A percentile compares a stretch with the other conserved stretches of the same genome.
These are phyloP conservation scores for Orthosia gothica DNA, from an alignment of 2,888 invertebrate species.

Conservation along the genomic window DNA sequence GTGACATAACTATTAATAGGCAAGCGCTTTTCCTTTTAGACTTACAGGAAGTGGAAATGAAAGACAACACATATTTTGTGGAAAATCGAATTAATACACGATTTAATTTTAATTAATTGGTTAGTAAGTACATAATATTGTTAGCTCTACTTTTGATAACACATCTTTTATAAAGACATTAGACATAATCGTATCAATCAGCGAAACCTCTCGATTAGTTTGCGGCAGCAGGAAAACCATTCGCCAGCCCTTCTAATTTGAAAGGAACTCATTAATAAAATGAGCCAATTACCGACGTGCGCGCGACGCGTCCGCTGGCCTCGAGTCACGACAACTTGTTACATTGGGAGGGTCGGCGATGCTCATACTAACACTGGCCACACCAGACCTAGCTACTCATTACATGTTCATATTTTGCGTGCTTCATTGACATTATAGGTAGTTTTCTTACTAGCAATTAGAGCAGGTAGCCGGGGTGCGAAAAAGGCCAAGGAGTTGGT, in stretches of 20 bases:
- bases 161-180: not conserved
- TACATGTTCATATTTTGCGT: slow-evolving; percentile 3
- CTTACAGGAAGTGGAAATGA: too few species aligned
- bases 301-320: not conserved
- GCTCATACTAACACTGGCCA: not conserved
- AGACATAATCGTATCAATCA: slow-evolving; percentile 8
- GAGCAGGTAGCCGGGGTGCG: too few species aligned
- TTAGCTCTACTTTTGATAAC: not conserved
- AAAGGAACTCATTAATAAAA: slow-evolving; percentile 36
- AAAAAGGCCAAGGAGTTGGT: too few species aligned
- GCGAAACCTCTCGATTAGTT: slow-evolving; percentile 8
- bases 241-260: slow-evolving; percentile 12
- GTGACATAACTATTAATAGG: not conserved
- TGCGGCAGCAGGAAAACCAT: slow-evolving; percentile 5
- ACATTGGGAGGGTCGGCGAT: slow-evolving; percentile 2
- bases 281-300: slow-evolving; percentile 20
- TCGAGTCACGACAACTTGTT: slow-evolving; percentile 7
- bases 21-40: too few species aligned
- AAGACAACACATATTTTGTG: too few species aligned
- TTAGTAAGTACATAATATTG: too few species aligned
- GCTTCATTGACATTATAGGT: not conserved
- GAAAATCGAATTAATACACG: too few species aligned
- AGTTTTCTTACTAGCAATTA: too few species aligned
- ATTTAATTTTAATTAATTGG: too few species aligned
- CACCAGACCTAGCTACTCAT: not conserved